A percentile compares a stretch with the other conserved stretches of the same genome.
Evolutionary conservation across 2,113 vertebrate genomes (phyloP).

Genomic region (Brienomyrus longianalis): DNA sequence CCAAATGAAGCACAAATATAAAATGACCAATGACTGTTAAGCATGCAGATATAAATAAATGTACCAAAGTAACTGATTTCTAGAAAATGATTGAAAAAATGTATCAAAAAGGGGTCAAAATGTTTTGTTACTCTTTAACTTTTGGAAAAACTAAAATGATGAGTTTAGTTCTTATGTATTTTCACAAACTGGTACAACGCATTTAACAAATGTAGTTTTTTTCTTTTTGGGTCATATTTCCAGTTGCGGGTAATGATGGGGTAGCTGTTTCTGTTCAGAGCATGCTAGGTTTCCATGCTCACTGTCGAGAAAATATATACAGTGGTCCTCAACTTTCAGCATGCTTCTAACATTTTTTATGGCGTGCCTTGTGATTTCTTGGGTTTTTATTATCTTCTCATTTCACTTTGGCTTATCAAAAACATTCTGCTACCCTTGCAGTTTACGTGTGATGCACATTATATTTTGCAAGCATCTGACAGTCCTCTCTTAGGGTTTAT

Average conservation of each 20-base stretch:
- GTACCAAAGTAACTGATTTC: neutral
- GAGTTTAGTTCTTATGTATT: neutral
- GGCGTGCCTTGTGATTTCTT: neutral
- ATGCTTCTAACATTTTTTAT: conserved; percentile 30
- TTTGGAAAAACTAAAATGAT: neutral
- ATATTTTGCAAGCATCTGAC: conserved; percentile 38
- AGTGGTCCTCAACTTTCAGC: conserved; percentile 39
- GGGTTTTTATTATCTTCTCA: conserved; percentile 32
- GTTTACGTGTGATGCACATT: conserved; percentile 29
- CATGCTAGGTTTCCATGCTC: conserved; percentile 13
- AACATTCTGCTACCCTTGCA: conserved; percentile 46
- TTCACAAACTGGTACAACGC: neutral
- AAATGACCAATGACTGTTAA: neutral
- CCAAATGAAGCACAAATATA: neutral
- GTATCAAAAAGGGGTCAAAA: neutral
- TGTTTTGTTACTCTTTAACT: neutral
- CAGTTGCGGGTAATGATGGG: neutral
- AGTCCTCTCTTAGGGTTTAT: conserved; percentile 32
- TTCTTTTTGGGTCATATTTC: neutral
- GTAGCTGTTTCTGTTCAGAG: neutral
- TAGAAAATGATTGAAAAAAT: neutral
- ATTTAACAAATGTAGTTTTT: neutral
- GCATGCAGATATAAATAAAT: neutral
- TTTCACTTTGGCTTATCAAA: conserved; percentile 48
- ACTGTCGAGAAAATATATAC: conserved; percentile 5